Percentiles rank a stretch among this genome's conserved stretches.
phyloP scores from a whole-genome alignment of 2,797 vertebrate species.

The Myioborus miniatus region DNA sequence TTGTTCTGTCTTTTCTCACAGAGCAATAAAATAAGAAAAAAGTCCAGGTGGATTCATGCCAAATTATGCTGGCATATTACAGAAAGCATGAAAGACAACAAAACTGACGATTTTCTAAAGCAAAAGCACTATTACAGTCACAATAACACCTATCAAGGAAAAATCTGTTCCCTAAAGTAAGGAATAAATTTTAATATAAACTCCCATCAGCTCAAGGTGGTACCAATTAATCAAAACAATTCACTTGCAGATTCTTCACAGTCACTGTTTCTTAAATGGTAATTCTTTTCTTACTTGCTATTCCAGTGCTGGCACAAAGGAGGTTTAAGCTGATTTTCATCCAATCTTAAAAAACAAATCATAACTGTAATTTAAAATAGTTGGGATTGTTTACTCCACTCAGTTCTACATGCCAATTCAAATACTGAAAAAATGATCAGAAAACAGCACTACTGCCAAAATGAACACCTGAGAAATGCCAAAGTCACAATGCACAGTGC shows the following conservation, averaged over 20 bases:
- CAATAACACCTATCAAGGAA: background rate
- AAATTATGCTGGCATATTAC: background rate
- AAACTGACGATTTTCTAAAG: background rate
- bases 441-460: background rate
- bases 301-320: conserved; percentile 1
- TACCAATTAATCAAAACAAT: background rate
- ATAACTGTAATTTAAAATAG: conserved; percentile 23
- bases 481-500: accelerated
- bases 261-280: background rate
- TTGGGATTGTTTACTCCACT: conserved; percentile 10
- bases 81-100: background rate
- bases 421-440: background rate
- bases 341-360: background rate
- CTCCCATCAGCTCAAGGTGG: background rate
- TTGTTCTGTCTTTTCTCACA: background rate
- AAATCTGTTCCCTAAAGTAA: background rate
- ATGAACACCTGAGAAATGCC: background rate
- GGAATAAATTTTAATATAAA: background rate
- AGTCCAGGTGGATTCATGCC: background rate
- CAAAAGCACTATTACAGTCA: background rate
- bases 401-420: background rate
- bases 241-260: background rate
- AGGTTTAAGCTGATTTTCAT: conserved; percentile 20
- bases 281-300: conserved; percentile 4
- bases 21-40: background rate